A percentile compares a stretch with the other conserved stretches of the same genome.
Evolutionary conservation across 1,140 invertebrate species (phyloP).

Genomic region (Phenacoccus solenopsis): DNA sequence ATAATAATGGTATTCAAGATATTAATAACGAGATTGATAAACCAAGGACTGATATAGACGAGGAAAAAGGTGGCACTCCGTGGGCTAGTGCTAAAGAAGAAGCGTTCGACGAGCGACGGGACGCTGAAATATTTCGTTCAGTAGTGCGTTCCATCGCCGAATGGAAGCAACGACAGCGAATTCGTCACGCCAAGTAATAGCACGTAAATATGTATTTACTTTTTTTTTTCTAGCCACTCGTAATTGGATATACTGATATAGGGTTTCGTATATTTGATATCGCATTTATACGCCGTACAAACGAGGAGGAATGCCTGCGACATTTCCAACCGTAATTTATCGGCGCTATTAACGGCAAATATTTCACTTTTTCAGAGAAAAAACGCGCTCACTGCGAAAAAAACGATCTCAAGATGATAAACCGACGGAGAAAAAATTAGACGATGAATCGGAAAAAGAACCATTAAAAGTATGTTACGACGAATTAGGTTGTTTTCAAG

Average conservation of each 20-base stretch:
- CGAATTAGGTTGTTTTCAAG: conserved; percentile 86
- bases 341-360: too few species aligned
- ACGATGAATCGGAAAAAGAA: conserved; percentile 44
- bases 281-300: too few species aligned
- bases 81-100: conserved; percentile 36
- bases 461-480: conserved; percentile 66
- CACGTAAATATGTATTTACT: conserved; percentile 13
- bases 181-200: conserved; percentile 12
- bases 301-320: too few species aligned
- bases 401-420: not conserved
- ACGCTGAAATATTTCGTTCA: conserved; percentile 41
- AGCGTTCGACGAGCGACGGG: conserved; percentile 40
- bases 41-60: not conserved
- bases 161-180: conserved; percentile 22
- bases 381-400: not conserved
- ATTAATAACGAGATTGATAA: not conserved
- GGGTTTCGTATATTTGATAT: too few species aligned
- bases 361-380: not conserved
- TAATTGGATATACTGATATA: too few species aligned
- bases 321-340: too few species aligned
- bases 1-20: not conserved
- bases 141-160: conserved; percentile 41
- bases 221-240: not conserved
- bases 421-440: not conserved
- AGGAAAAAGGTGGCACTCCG: conserved; percentile 27